These are phyloP conservation scores for Palaemon carinicauda DNA, from an alignment of 1,140 invertebrate species.

Conservation along the genomic window DNA sequence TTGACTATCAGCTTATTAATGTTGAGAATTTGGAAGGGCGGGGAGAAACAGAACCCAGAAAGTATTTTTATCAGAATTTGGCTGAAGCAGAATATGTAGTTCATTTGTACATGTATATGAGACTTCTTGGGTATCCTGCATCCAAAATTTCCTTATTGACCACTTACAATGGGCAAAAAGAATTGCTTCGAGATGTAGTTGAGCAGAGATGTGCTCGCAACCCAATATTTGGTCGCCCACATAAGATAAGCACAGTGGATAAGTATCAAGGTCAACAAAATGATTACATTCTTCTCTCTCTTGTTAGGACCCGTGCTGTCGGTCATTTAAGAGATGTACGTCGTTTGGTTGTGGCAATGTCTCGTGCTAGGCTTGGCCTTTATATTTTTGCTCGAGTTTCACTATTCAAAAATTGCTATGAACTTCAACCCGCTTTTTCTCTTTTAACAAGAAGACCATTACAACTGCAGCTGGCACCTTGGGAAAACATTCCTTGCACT, in stretches of 20 bases:
- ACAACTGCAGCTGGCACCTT: constrained; percentile 78
- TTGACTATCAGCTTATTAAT: constrained; percentile 96
- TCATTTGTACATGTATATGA: constrained; percentile 98
- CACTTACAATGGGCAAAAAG: constrained; percentile 99
- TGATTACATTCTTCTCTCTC: constrained; percentile 95
- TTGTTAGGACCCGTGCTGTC: constrained; percentile 94
- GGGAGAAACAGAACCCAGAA: constrained; percentile 97
- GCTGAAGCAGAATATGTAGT: constrained; percentile 99
- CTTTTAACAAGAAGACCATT: constrained; percentile 78
- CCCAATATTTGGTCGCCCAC: constrained; percentile 93
- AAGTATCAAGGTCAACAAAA: constrained; percentile 99
- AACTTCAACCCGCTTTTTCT: constrained; percentile 93
- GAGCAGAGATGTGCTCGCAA: constrained; percentile 86
- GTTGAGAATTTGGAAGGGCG: constrained; percentile 94
- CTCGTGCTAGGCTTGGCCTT: constrained; percentile 94
- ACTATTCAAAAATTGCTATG: constrained; percentile 96
- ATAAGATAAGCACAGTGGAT: constrained; percentile 96
- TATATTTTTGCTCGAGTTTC: constrained; percentile 94
- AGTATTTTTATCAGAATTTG: constrained; percentile 99
- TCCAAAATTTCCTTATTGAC: constrained; percentile 99
- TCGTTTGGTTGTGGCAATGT: constrained; percentile 97
- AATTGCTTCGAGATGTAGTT: constrained; percentile 95
- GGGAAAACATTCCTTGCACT: constrained; percentile 80
- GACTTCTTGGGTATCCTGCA: constrained; percentile 95
- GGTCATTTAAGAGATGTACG: constrained; percentile 96